A percentile compares a stretch with the other conserved stretches of the same genome.
These are phyloP conservation scores for Drymodes brunneopygia DNA, from an alignment of 2,113 vertebrate species.

Conservation along the genomic window DNA sequence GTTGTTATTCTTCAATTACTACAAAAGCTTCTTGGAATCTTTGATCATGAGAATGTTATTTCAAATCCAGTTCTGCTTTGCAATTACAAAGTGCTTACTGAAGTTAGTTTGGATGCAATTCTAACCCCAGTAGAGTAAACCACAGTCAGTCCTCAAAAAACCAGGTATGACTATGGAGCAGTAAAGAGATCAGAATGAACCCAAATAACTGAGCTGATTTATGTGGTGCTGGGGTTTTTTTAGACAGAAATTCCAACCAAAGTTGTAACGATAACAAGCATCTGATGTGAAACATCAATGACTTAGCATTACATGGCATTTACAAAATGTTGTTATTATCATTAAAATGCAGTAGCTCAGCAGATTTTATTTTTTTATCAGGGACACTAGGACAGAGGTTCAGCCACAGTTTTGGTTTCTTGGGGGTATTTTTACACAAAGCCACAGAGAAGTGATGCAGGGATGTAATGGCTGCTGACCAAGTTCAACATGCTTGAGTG, in stretches of 20 bases:
- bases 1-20: slow-evolving; percentile 53
- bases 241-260: not conserved
- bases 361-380: not conserved
- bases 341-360: not conserved
- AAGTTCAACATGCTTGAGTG: not conserved
- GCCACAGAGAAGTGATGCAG: not conserved
- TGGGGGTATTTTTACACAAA: not conserved
- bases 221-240: not conserved
- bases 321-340: not conserved
- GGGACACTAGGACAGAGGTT: not conserved
- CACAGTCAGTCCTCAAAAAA: not conserved
- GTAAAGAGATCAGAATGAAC: not conserved
- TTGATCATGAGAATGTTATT: slow-evolving; percentile 48
- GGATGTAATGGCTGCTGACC: not conserved
- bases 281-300: not conserved
- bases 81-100: not conserved
- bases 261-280: not conserved
- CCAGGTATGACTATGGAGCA: not conserved
- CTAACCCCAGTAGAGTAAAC: not conserved
- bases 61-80: slow-evolving; percentile 23
- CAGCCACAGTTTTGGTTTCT: not conserved
- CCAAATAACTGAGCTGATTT: not conserved
- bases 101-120: slow-evolving; percentile 23
- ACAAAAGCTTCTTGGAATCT: slow-evolving; percentile 49
- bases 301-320: not conserved